phyloP scores from a whole-genome alignment of 2,113 vertebrate species.

The Natator depressus region DNA sequence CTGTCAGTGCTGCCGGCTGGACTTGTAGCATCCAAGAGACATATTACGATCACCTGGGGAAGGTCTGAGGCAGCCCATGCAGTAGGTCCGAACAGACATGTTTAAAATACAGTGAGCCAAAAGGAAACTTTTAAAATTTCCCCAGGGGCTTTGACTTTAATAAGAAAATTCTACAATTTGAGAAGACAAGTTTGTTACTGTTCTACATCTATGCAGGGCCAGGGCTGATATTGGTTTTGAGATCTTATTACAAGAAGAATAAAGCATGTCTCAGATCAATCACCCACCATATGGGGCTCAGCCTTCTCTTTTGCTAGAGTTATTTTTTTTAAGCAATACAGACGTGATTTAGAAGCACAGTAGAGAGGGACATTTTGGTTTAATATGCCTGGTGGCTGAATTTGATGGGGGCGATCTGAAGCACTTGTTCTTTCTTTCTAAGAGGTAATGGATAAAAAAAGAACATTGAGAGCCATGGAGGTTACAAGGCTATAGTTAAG shows the following conservation, averaged over 20 bases:
- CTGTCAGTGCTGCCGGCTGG: neutral
- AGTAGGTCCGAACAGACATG: neutral
- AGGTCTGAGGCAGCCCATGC: neutral
- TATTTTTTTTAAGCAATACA: neutral
- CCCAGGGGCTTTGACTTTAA: neutral
- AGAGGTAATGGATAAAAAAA: neutral
- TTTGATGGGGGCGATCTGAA: fast-evolving
- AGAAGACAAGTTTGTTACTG: conserved; percentile 10
- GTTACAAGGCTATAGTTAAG: neutral
- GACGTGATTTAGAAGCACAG: neutral
- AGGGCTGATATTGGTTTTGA: neutral
- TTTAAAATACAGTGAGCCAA: neutral
- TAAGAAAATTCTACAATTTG: conserved; percentile 33
- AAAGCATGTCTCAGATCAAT: neutral
- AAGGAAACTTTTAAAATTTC: neutral
- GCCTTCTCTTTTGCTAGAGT: neutral
- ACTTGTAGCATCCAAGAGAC: neutral
- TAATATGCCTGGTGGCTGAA: neutral
- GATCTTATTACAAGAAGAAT: neutral
- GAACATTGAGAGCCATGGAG: neutral
- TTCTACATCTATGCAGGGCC: neutral
- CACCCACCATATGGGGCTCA: neutral
- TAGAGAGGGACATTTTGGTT: neutral
- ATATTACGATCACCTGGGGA: neutral
- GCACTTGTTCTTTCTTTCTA: neutral